Evolutionary conservation across 2,113 vertebrate species (phyloP).

Genomic region (Sclerurus mexicanus): DNA sequence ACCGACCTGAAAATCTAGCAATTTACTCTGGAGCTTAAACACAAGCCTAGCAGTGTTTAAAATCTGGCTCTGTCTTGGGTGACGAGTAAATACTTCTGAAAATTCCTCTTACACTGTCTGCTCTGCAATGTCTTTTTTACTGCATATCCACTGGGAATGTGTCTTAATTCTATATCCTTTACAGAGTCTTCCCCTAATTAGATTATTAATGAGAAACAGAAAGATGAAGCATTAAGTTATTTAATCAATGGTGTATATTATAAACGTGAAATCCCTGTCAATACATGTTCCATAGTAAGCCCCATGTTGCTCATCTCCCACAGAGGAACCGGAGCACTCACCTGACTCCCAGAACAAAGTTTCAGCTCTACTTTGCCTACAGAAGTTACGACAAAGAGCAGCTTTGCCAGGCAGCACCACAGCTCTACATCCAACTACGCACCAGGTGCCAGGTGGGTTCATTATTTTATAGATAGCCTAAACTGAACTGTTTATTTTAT

Average conservation of each 20-base stretch:
- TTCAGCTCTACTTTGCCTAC: not conserved
- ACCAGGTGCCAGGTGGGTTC: not conserved
- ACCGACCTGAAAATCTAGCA: not conserved
- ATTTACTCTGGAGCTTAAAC: not conserved
- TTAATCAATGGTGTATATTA: not conserved
- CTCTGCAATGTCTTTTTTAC: not conserved
- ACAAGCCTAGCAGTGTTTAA: not conserved
- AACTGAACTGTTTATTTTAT: not conserved
- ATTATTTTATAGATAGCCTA: not conserved
- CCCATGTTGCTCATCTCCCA: not conserved
- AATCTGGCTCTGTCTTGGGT: not conserved
- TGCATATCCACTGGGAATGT: not conserved
- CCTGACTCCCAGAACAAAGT: not conserved
- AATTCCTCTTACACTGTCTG: not conserved
- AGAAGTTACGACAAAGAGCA: not conserved
- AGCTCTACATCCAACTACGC: rapidly evolving
- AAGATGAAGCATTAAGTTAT: not conserved
- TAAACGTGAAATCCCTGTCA: not conserved
- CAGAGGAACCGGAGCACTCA: not conserved
- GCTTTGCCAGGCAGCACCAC: not conserved
- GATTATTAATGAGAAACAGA: not conserved
- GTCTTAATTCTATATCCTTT: not conserved
- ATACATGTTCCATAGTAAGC: not conserved
- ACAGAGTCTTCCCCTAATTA: not conserved
- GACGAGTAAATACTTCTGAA: not conserved